A percentile compares a stretch with the other conserved stretches of the same genome.
These are phyloP conservation scores for Artemisiospiza belli DNA, from an alignment of 2,113 vertebrate genomes.

Conservation along the genomic window DNA sequence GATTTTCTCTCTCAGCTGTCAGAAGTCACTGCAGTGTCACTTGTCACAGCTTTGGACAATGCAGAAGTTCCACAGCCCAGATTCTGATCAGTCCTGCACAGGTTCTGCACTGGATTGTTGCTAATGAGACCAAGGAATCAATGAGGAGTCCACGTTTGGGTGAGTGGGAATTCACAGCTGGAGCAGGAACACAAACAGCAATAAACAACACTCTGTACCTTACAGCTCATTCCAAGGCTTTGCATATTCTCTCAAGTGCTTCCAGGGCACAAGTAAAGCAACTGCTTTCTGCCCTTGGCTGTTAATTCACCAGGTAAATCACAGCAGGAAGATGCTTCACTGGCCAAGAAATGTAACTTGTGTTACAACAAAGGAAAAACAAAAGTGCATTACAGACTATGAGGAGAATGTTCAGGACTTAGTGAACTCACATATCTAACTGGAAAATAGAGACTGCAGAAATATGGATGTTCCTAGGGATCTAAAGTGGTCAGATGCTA, in stretches of 20 bases:
- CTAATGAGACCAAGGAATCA: not conserved
- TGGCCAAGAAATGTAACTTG: not conserved
- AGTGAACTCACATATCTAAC: not conserved
- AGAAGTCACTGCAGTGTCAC: not conserved
- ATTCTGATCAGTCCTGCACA: not conserved
- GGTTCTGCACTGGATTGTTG: not conserved
- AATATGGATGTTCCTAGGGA: not conserved
- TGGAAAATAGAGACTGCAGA: not conserved
- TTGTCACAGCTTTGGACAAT: not conserved
- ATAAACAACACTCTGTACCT: not conserved
- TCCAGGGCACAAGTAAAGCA: not conserved
- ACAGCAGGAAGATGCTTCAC: not conserved
- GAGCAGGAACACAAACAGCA: not conserved
- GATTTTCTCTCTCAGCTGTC: not conserved
- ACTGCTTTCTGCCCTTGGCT: not conserved
- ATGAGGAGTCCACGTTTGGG: not conserved
- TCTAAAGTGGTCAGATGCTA: not conserved
- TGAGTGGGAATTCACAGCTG: not conserved
- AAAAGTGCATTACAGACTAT: not conserved
- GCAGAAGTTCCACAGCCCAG: not conserved
- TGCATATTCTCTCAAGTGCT: not conserved
- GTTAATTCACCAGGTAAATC: not conserved
- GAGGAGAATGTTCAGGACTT: not conserved
- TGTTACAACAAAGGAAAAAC: not conserved
- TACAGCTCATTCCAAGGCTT: not conserved